Evolutionary conservation across 2,888 invertebrate genomes (phyloP).

Genomic region (Noctua janthina): DNA sequence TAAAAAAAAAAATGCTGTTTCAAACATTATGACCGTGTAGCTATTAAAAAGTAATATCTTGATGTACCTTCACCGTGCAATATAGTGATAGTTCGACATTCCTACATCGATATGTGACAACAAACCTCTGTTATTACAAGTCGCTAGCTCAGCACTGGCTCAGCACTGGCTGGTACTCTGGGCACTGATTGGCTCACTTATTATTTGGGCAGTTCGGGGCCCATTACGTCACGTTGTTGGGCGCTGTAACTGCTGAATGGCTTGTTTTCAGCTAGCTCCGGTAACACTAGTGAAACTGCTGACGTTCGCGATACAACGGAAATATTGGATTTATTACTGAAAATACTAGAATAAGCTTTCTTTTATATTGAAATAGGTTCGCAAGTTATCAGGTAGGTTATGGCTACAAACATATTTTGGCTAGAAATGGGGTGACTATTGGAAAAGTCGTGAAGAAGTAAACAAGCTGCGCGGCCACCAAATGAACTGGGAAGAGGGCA

Average conservation of each 20-base stretch:
- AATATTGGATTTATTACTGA: slow-evolving; percentile 39
- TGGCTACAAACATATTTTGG: not conserved
- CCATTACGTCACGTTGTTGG: slow-evolving; percentile 42
- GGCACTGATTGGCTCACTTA: slow-evolving; percentile 52
- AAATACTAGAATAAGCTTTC: not conserved
- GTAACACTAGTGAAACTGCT: slow-evolving; percentile 40
- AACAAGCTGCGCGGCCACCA: not conserved
- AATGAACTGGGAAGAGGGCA: not conserved
- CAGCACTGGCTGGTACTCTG: slow-evolving; percentile 4
- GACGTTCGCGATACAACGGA: slow-evolving; percentile 14
- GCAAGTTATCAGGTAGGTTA: not conserved
- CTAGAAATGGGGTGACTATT: not conserved
- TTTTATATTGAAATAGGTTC: not conserved
- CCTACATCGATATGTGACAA: too few species aligned
- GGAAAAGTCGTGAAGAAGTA: not conserved
- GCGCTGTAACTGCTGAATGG: slow-evolving; percentile 44
- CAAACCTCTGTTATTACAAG: not conserved
- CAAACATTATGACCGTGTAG: not conserved
- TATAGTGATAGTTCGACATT: not conserved
- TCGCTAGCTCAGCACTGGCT: not conserved
- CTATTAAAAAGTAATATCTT: not conserved
- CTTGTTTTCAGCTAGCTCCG: slow-evolving; percentile 40
- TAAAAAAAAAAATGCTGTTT: not conserved
- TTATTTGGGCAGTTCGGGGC: slow-evolving; percentile 35
- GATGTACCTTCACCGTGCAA: not conserved